Evolutionary conservation across 2,797 vertebrate species (phyloP), one percentile per base, ranked within the genome.

Genomic region (Siniperca scherzeri): DNA sequence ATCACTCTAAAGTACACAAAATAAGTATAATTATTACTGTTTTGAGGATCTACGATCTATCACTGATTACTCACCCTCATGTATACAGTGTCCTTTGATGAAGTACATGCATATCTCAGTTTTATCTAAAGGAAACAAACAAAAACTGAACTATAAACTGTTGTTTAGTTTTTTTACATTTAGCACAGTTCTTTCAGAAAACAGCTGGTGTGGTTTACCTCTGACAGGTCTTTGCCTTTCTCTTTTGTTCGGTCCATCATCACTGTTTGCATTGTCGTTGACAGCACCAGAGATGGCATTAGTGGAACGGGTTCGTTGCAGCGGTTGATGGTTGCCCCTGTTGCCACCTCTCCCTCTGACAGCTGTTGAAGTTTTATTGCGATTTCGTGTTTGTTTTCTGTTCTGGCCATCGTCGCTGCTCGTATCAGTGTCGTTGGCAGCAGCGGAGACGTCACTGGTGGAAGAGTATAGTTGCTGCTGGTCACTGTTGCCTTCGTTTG

Each of bases 51-150:
- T 66, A n/a, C 25, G 22, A 53, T 66, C 25, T 33, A 1, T 22
- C 17, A 21, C 1, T 50, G 36, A 13, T 36, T 13, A 55, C 93
- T 94, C 83, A 96, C 96, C 95, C 0, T 82, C 87, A 17, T 95
- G 79, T 42, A 3, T 93, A 73, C 96, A 96, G 77, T 25, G 6
- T 53, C 95, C 95, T 86, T 94, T 96, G 74, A 96, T 83, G 86
- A 90, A 96, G 89, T 70, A 95, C 92, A 95, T 80, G 81, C 96
- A 96, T 56, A 96, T 96, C 82, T 95, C 95, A 0, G 82, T 95
- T 93, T 95, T 96, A 65, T 94, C 96, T 96, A 9, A 48, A 69
- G 55, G 68, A 87, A 36, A 80, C 0, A 85, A 79, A 27, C 4
- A 59, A 50, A 55, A 52, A 46, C 4, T 17, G 27, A 22, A n/a